A percentile compares a stretch with the other conserved stretches of the same genome.
Conservation (phyloP, 2,888 invertebrate genomes). For the Chorisops tibialis region DNA sequence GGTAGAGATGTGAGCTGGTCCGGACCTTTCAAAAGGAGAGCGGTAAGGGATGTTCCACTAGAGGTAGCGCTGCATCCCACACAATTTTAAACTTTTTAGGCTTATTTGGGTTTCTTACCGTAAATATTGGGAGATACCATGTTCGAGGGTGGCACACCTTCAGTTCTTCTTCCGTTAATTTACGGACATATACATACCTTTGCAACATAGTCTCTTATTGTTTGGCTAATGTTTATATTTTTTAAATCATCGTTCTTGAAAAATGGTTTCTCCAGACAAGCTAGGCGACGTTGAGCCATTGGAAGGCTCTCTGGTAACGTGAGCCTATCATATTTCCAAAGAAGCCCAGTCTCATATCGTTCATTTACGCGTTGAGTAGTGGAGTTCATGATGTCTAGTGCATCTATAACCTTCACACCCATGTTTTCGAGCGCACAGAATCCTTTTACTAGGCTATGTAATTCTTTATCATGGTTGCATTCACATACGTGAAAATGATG, state of each 20-base stretch:
- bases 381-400: too few species aligned
- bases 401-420: background rate
- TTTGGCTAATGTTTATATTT: background rate
- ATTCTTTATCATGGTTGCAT: background rate
- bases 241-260: background rate
- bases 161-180: constrained; percentile 19
- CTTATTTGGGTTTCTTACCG: constrained; percentile 32
- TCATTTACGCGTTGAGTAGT: too few species aligned
- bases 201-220: background rate
- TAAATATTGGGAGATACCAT: constrained; percentile 39
- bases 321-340: too few species aligned
- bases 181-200: constrained; percentile 8
- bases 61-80: constrained; percentile 41
- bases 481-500: background rate
- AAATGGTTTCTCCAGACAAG: background rate
- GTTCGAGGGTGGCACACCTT: constrained; percentile 11
- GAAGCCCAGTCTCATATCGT: too few species aligned
- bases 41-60: constrained; percentile 39
- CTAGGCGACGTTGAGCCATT: too few species aligned
- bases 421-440: background rate
- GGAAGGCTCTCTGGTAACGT: too few species aligned
- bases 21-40: constrained; percentile 40
- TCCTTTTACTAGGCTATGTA: background rate
- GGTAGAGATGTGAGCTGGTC: constrained; percentile 41
- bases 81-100: constrained; percentile 39